Evolutionary conservation across 2,888 invertebrate genomes (phyloP), one percentile per base, ranked within the genome.

Genomic region (Pyrgus malvae): DNA sequence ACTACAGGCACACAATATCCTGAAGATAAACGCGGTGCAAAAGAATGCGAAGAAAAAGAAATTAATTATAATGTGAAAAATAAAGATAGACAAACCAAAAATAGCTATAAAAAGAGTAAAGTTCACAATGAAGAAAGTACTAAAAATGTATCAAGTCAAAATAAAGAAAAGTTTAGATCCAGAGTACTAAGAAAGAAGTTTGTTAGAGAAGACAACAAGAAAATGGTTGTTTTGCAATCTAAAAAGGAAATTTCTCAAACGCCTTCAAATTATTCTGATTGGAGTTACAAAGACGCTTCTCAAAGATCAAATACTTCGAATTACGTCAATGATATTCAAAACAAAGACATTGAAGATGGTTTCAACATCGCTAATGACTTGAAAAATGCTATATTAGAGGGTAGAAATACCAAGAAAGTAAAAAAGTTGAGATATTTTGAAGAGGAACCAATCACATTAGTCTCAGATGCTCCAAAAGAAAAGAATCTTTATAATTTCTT

Each of bases 401-500:
- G 67, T 16, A 62, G 57, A 35, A 17, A 8, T 54, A 6, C 17
- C 0, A 63, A 61, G 16, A 61, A 63, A 8, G 65, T 61, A 1
- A 63, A 61, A 31, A 67, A 60, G 37, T 46, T 65, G 0, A 48
- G 64, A 6, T 54, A 54, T 23, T 60, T 70, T 0, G 63, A 63
- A 0, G 57, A 66, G 5, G 72, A 75, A 4, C 68, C 74, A 0
- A 35, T 49, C 0, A 77, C 74, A 0, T 21, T 72, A 2, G 64
- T 75, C 0, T 61, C 69, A 3, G 55, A 64, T 4, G 49, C 54
- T 2, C 59, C 61, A 0, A 68, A 59, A 53, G 63, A 79, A 4
- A 72, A 70, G 12, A 66, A 68, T 7, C 35, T 85, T 0, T 84
- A 81, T 42, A 78, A 80, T 42, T 76, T 85, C 42, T 83, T 84